Percentiles rank a stretch among this genome's conserved stretches.
Evolutionary conservation across 2,888 invertebrate genomes (phyloP).

Genomic region (Chaitophorus viminalis): DNA sequence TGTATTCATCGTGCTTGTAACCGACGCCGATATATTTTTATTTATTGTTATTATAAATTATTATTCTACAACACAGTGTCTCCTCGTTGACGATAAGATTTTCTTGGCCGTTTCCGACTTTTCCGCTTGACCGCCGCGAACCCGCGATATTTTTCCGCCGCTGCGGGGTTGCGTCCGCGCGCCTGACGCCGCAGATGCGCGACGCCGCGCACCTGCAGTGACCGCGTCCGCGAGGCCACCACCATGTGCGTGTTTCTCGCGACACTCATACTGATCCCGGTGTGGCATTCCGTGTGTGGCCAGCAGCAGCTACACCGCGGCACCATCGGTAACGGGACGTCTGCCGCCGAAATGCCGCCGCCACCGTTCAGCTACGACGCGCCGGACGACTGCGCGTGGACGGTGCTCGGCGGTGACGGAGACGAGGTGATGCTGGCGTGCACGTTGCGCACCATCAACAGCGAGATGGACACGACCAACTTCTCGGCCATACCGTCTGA

Average conservation of each 20-base stretch:
- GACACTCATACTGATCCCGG: conserved; percentile 15
- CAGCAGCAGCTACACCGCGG: not conserved
- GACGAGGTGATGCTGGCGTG: conserved; percentile 81
- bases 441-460: conserved; percentile 84
- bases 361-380: conserved; percentile 69
- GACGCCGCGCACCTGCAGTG: not conserved
- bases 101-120: too few relatives aligned
- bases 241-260: conserved; percentile 33
- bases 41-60: too few relatives aligned
- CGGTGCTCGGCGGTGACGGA: conserved; percentile 74
- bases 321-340: conserved; percentile 66
- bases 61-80: too few relatives aligned
- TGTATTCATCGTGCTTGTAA: too few relatives aligned
- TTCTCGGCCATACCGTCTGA: conserved; percentile 84
- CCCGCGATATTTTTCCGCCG: not conserved
- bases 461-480: conserved; percentile 82
- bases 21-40: too few relatives aligned
- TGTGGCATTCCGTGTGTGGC: conserved; percentile 29
- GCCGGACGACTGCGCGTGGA: conserved; percentile 74
- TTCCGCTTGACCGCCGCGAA: too few relatives aligned
- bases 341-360: conserved; percentile 66
- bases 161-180: not conserved
- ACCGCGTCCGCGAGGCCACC: not conserved
- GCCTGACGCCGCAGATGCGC: not conserved
- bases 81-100: too few relatives aligned